A percentile compares a stretch with the other conserved stretches of the same genome.
Evolutionary conservation across 2,888 invertebrate genomes (phyloP).

Genomic region (Zonitis immaculata): DNA sequence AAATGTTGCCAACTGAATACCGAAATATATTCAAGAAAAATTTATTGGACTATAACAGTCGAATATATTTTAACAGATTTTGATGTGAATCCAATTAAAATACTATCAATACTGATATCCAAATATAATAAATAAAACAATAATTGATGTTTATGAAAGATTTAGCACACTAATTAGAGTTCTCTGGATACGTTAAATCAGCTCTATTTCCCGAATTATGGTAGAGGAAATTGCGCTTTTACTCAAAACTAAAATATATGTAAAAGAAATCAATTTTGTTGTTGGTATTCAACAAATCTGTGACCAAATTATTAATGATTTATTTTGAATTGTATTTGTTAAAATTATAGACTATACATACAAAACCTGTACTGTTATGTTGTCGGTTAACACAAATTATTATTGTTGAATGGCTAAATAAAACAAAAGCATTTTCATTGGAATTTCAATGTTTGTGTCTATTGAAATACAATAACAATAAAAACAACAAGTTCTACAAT

Average conservation of each 20-base stretch:
- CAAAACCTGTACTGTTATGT: background rate
- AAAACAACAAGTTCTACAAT: slow-evolving; percentile 3
- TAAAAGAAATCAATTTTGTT: background rate
- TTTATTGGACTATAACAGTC: background rate
- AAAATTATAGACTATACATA: too few relatives aligned
- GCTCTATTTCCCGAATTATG: slow-evolving; percentile 16
- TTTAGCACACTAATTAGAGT: slow-evolving; percentile 24
- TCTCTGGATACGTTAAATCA: slow-evolving; percentile 18
- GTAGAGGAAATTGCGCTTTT: background rate
- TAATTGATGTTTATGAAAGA: background rate
- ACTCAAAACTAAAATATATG: background rate
- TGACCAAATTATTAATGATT: background rate
- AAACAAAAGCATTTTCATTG: background rate
- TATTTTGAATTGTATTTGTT: background rate
- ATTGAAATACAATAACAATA: background rate
- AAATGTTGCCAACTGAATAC: background rate
- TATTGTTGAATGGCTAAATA: background rate
- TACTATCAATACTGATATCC: too few relatives aligned
- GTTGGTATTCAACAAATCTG: background rate
- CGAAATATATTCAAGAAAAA: background rate
- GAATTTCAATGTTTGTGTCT: background rate
- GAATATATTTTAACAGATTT: too few relatives aligned
- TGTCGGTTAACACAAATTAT: background rate
- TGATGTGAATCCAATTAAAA: too few relatives aligned
- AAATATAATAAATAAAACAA: background rate